These are phyloP conservation scores for Penelope pileata DNA, from an alignment of 2,113 vertebrate genomes.

Conservation along the genomic window DNA sequence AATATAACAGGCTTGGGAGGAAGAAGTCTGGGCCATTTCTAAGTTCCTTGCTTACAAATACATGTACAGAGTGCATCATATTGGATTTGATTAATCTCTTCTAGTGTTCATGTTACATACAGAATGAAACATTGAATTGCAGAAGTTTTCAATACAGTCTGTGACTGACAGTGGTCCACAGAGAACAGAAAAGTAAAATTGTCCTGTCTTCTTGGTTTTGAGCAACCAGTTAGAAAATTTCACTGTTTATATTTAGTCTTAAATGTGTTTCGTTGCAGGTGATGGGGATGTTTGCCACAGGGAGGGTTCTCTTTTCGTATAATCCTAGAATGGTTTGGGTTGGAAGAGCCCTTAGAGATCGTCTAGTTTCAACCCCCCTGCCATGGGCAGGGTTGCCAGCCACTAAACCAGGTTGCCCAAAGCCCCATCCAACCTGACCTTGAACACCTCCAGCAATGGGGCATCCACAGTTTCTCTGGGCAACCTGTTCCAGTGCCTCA, in stretches of 20 bases:
- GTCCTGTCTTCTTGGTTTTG: background rate
- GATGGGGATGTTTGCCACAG: background rate
- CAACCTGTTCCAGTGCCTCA: background rate
- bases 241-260: background rate
- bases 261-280: background rate
- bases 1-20: background rate
- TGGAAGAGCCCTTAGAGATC: background rate
- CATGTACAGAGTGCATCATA: background rate
- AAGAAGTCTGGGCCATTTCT: background rate
- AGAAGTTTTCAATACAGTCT: background rate
- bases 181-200: background rate
- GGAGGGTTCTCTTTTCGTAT: background rate
- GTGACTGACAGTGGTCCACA: background rate
- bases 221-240: background rate
- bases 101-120: background rate
- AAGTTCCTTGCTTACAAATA: background rate
- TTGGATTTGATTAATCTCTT: background rate
- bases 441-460: background rate
- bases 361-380: background rate
- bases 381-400: background rate
- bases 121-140: background rate
- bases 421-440: background rate
- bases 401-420: background rate
- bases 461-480: background rate
- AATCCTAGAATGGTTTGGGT: background rate